Evolutionary conservation across 2,113 vertebrate genomes (phyloP).

Genomic region (Engystomops pustulosus): DNA sequence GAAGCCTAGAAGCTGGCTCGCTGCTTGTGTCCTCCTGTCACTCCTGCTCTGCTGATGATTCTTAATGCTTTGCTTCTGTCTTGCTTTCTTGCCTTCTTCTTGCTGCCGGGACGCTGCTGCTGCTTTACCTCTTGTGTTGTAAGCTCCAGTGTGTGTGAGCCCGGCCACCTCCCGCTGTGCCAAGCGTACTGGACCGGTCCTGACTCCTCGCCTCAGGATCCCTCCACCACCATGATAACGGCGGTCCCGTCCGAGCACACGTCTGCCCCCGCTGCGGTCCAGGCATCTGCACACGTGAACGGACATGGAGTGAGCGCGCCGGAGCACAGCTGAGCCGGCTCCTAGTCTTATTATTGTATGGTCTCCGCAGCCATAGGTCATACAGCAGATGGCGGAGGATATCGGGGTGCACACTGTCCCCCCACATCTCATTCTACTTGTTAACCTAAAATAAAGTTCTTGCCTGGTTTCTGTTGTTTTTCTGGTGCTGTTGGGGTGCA

Average conservation of each 20-base stretch:
- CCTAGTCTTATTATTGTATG: no score
- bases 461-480: no score
- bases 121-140: conserved; percentile 63
- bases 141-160: conserved; percentile 95
- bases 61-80: conserved; percentile 77
- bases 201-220: conserved; percentile 75
- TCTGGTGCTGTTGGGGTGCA: no score
- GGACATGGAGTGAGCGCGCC: conserved; percentile 76
- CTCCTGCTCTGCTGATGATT: conserved; percentile 15
- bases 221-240: conserved; percentile 73
- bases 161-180: conserved; percentile 88
- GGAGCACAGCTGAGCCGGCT: conserved; percentile 70
- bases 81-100: conserved; percentile 66
- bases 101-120: conserved; percentile 39
- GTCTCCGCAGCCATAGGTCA: no score
- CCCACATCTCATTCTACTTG: no score
- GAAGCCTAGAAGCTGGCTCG: no score
- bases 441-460: no score
- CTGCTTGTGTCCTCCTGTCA: neutral
- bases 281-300: conserved; percentile 77
- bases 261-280: conserved; percentile 70
- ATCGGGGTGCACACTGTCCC: no score
- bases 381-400: no score
- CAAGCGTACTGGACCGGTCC: conserved; percentile 88
- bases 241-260: conserved; percentile 67